Evolutionary conservation across 2,888 invertebrate genomes (phyloP).

Genomic region (Plagodis dolabraria): DNA sequence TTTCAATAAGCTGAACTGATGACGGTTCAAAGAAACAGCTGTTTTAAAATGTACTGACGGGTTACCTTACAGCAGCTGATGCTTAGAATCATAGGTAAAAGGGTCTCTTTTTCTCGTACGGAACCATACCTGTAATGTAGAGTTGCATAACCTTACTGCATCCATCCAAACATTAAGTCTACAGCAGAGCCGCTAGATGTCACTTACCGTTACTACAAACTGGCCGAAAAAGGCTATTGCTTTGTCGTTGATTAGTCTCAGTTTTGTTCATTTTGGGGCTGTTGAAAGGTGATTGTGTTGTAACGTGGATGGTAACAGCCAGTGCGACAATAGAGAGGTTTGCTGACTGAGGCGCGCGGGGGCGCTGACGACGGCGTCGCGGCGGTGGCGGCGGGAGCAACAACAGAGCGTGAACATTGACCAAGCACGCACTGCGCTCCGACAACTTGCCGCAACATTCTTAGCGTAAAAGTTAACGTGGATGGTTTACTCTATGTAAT

Average conservation of each 20-base stretch:
- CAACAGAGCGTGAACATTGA: constrained; percentile 76
- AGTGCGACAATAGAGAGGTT: too few species aligned
- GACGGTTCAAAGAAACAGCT: too few species aligned
- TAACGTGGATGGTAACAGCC: neutral
- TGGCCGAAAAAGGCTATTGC: constrained; percentile 37
- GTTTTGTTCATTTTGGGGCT: constrained; percentile 32
- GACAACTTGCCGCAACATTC: constrained; percentile 83
- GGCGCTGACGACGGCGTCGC: constrained; percentile 47
- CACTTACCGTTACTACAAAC: constrained; percentile 31
- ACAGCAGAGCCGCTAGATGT: constrained; percentile 41
- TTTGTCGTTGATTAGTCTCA: constrained; percentile 38
- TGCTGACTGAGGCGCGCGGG: constrained; percentile 42
- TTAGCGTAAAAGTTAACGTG: constrained; percentile 84
- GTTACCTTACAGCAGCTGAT: too few species aligned
- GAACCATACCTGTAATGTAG: neutral
- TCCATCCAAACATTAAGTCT: constrained; percentile 19
- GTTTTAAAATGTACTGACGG: too few species aligned
- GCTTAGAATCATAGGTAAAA: too few species aligned
- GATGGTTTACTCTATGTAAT: constrained; percentile 84
- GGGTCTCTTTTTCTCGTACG: too few species aligned
- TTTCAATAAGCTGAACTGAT: too few species aligned
- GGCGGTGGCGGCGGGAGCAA: constrained; percentile 51
- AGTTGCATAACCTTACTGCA: constrained; percentile 38
- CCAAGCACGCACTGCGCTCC: constrained; percentile 75
- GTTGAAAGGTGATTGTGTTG: constrained; percentile 19